These are phyloP conservation scores for Leptinotarsa rubiginosa DNA, from an alignment of 2,888 invertebrate genomes.

Conservation along the genomic window DNA sequence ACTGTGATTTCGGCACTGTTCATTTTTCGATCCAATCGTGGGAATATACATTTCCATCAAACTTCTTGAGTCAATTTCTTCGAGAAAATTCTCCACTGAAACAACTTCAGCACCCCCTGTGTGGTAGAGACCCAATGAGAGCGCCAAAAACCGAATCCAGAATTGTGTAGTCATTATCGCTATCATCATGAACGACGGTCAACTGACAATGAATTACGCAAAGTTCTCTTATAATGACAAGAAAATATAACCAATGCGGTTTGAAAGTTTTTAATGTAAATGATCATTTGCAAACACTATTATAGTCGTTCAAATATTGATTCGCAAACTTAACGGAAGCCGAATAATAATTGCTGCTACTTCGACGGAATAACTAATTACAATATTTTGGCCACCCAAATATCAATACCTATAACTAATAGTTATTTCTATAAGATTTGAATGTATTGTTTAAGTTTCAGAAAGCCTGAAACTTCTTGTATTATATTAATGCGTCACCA, in stretches of 20 bases:
- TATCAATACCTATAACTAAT: background rate
- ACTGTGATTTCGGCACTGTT: conserved; percentile 49
- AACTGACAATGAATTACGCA: background rate
- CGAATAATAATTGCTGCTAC: background rate
- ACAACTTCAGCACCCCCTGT: background rate
- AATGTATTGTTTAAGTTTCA: background rate
- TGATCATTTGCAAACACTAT: background rate
- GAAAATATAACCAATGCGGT: background rate
- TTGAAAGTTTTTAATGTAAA: background rate
- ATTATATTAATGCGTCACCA: too few relatives aligned
- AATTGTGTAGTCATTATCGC: conserved; percentile 3
- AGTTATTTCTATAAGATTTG: background rate
- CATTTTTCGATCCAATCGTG: conserved; percentile 40
- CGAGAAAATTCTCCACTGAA: conserved; percentile 21
- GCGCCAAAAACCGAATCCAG: background rate
- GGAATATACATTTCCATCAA: conserved; percentile 43
- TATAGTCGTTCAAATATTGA: background rate
- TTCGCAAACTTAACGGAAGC: background rate
- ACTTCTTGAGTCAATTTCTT: conserved; percentile 31
- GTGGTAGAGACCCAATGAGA: background rate
- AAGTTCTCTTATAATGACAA: conserved; percentile 13
- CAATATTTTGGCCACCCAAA: background rate
- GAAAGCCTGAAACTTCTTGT: too few relatives aligned
- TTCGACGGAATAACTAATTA: background rate
- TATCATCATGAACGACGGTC: background rate